Base-by-base conservation (phyloP, 2,797 vertebrate species). In the Nyctibius grandis region DNA sequence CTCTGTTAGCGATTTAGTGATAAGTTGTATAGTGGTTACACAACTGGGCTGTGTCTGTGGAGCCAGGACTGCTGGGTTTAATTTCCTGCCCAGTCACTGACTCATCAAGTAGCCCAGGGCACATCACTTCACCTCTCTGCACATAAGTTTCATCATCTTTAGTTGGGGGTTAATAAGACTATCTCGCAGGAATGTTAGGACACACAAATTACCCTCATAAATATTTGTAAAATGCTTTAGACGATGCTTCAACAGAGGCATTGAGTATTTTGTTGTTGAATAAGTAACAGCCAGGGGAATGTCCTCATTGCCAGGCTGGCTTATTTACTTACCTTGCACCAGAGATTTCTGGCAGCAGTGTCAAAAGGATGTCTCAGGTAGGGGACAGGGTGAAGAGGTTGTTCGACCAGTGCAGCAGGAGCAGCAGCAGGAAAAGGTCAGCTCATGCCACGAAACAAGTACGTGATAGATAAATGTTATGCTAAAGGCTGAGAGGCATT, bases 61-160 rank as follows among this genome's bases (percentile, higher is more conserved):
- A 95, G 88, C 80, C 90, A 78, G 67, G 84, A 56, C 73, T 94
- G 51, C 80, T 85, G 90, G 17, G 42, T 90, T 93, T 95, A 82
- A 93, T 82, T 90, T 94, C 89, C 91, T 85, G 82, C 57, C 80
- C 88, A 75, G 79, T 59, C 91, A 91, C 82, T 95, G 91, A 97
- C 89, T 97, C 95, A 94, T 70, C 91, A 63, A 1, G 0, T 74
- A 83, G 73, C 89, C 86, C 11, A 17, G 33, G 79, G 91, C 84
- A 68, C 60, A 60, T 78, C 17, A 29, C 72, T 90, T 93, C 69
- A 90, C 60, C 57, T 92, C 89, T 63, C 79, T 40, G 69, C 47
- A 31, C 67, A 22, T 34, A 80, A 56, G 56, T 93, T 77, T 89
- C 84, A 68, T 92, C 88, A 70, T 91, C 77, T 53, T 48, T 47